phyloP scores from a whole-genome alignment of 2,113 vertebrate species.

The Oryzias curvinotus region DNA sequence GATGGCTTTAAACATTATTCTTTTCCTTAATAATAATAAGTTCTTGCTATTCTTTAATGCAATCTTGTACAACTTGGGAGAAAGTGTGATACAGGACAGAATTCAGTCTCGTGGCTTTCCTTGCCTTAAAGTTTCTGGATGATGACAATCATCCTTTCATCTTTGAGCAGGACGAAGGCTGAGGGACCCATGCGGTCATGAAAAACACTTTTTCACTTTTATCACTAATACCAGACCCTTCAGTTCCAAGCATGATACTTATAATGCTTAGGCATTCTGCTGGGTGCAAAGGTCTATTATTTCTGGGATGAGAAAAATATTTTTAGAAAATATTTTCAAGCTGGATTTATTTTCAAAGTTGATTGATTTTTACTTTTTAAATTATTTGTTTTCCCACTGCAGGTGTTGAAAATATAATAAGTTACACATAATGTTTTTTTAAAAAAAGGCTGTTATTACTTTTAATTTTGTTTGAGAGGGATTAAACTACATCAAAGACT shows the following conservation, averaged over 20 bases:
- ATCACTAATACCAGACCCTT: constrained; percentile 61
- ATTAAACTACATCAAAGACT: too few relatives aligned
- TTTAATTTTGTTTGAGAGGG: too few relatives aligned
- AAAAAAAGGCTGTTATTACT: too few relatives aligned
- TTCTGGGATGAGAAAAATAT: too few relatives aligned
- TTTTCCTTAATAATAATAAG: neutral
- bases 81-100: neutral
- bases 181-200: constrained; percentile 58
- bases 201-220: constrained; percentile 64
- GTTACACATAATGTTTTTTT: too few relatives aligned
- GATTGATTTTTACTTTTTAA: too few relatives aligned
- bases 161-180: constrained; percentile 41
- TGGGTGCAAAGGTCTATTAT: constrained; percentile 13
- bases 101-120: constrained; percentile 9
- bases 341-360: too few relatives aligned
- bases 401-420: too few relatives aligned
- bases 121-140: constrained; percentile 33
- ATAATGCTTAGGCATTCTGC: constrained; percentile 51
- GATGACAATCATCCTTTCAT: constrained; percentile 51
- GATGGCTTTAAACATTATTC: neutral
- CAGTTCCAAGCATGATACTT: constrained; percentile 47
- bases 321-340: too few relatives aligned
- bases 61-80: neutral
- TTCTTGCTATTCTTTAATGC: neutral
- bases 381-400: too few relatives aligned